Conservation (phyloP, 2,888 invertebrate species). For the Adela reaumurella region DNA sequence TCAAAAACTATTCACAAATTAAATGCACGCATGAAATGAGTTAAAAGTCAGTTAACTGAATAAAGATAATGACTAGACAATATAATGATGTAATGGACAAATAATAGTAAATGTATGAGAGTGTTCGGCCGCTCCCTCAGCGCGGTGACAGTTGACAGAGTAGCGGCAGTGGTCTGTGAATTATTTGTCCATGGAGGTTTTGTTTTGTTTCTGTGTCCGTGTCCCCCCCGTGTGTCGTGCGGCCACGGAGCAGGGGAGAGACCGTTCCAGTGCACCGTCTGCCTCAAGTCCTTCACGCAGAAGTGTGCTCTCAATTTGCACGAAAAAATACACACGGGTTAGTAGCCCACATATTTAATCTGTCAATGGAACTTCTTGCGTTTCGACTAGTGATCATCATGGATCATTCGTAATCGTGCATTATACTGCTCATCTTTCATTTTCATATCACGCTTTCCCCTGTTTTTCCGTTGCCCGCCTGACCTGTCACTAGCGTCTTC, state of each 20-base stretch:
- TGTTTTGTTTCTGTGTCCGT: constrained; percentile 43
- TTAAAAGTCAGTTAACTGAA: constrained; percentile 30
- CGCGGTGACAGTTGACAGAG: constrained; percentile 1
- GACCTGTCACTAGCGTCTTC: constrained; percentile 19
- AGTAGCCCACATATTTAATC: constrained; percentile 55
- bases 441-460: constrained; percentile 50
- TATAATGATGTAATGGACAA: constrained; percentile 52
- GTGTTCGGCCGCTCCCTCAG: constrained; percentile 23
- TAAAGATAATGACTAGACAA: constrained; percentile 34
- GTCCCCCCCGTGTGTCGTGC: constrained; percentile 20
- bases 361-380: constrained; percentile 35
- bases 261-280: constrained; percentile 61
- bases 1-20: constrained; percentile 59
- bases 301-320: constrained; percentile 62
- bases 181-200: constrained; percentile 57
- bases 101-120: constrained; percentile 33
- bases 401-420: background rate
- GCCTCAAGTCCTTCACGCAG: constrained; percentile 62
- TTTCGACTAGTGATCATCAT: constrained; percentile 29
- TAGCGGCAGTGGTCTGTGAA: constrained; percentile 15
- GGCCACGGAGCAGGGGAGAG: constrained; percentile 49
- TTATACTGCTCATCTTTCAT: constrained; percentile 16
- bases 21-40: constrained; percentile 48
- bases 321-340: constrained; percentile 61
- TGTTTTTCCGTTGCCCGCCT: constrained; percentile 50